Base-by-base conservation (phyloP, 2,888 invertebrate species). In the Atethmia centrago region DNA sequence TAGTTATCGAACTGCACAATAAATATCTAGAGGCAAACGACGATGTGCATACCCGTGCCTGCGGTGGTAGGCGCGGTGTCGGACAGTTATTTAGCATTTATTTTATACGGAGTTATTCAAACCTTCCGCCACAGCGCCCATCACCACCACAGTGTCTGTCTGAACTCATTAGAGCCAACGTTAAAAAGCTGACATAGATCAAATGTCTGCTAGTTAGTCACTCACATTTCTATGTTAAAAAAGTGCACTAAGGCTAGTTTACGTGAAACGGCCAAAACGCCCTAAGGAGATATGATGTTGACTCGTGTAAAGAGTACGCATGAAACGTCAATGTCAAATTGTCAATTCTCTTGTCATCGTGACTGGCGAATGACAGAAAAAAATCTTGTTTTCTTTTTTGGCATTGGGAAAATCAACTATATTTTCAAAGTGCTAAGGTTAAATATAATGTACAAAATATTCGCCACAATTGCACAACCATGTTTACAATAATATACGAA, bases 391-490 rank as follows among this genome's bases (percentile, higher is more conserved):
- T 28, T n/a, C 5, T 9, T 9, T 19, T 25, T 19, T 21, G 16
- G 3, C 3, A 9, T 31, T 53, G 10, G 9, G 10, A 71, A 40
- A 61, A 25, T 25, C 25, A 25, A 53, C 53, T 61, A 42, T 78
- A 75, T 0, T 0, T 0, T 0, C 0, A 0, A 4, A 0, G 0
- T 0, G 0, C 0, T 78, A 76, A 42, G 25, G 79, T 10, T 61
- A 25, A 51, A 2, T 47, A 47, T 40, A 31, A 21, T 31, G n/a
- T 1, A 16, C n/a, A 28, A 45, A n/a, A n/a, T n/a, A n/a, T n/a
- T n/a, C n/a, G n/a, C n/a, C 19, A 69, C 45, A 5, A 4, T 31
- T 31, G 31, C 4, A 4, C 31, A 2, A 31, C 2, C 31, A 61
- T 78, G 78, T 75, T 75, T 78, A 75, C 75, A 70, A 70, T 69